Base-by-base conservation (phyloP, 1,140 invertebrate species). In the Sycophaga agraensis region DNA sequence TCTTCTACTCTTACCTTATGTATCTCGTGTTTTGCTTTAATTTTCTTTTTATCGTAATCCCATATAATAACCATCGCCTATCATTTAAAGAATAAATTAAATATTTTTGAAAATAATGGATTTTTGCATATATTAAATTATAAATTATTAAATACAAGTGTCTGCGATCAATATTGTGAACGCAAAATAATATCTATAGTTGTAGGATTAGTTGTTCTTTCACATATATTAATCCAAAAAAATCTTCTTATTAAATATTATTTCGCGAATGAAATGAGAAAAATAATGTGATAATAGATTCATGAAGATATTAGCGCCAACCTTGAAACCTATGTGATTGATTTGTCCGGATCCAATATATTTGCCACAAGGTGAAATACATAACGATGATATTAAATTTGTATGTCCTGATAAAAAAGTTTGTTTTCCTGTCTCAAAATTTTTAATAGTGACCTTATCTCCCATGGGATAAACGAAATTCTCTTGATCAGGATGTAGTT, bases 291-390 rank as follows among this genome's bases (percentile, higher is more conserved):
- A 60, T 40, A 55, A 54, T 28, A 4, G 22, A 34, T 34, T 34
- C 31, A 12, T 7, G 6, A 12, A n/a, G n/a, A n/a, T 17, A 31
- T 26, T 31, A 17, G 19, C n/a, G 7, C n/a, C 16, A 73, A 89
- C 88, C 80, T 92, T 93, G 73, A 95, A 96, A 6, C 93, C 94
- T 73, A 93, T 91, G 70, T 94, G 88, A 71, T 91, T 96, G 11
- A 91, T 86, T 78, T 96, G 92, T 0, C 94, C 94, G 9, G 93
- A 93, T 19, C 91, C 94, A 34, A 97, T 78, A 68, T 87, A 92
- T 24, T 87, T 87, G 39, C 94, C 94, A 64, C 84, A 83, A 2
- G 84, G 83, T 42, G 93, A 95, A 7, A 96, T 70, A 55, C 88
- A 88, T 12, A 97, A 77, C 28, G 91, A 87, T 0, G 92, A 90